These are phyloP conservation scores for Brachynemurus nebulosus DNA, from an alignment of 2,888 invertebrate species.

Conservation along the genomic window DNA sequence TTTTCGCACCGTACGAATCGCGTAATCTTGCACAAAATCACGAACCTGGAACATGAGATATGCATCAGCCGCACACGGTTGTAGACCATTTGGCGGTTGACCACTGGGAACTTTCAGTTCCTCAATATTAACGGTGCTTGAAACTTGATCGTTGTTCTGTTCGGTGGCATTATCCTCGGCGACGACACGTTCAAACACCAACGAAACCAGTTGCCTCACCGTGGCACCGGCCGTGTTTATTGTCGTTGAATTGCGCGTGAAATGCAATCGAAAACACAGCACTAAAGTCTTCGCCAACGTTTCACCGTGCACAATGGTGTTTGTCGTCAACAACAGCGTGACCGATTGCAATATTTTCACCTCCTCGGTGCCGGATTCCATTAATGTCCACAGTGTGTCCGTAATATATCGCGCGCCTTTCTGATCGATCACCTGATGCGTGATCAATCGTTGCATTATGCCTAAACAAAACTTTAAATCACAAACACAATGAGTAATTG, in stretches of 20 bases:
- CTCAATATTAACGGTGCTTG: conserved; percentile 43
- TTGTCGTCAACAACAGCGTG: conserved; percentile 88
- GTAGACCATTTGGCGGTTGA: conserved; percentile 66
- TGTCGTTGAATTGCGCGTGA: conserved; percentile 86
- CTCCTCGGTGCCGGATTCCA: conserved; percentile 90
- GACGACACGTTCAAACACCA: conserved; percentile 78
- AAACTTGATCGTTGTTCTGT: conserved; percentile 10
- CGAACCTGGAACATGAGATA: conserved; percentile 85
- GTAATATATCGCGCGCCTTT: conserved; percentile 90
- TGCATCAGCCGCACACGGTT: conserved; percentile 85
- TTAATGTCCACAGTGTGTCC: conserved; percentile 83
- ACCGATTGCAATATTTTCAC: conserved; percentile 93
- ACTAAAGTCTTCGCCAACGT: conserved; percentile 90
- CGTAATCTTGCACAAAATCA: neutral
- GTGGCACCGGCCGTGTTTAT: conserved; percentile 97
- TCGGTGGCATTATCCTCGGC: conserved; percentile 49
- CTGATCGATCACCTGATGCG: conserved; percentile 75
- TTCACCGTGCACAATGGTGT: conserved; percentile 86
- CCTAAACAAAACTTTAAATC: conserved; percentile 69
- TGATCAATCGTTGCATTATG: conserved; percentile 88
- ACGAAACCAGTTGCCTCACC: conserved; percentile 84
- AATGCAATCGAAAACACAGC: conserved; percentile 92
- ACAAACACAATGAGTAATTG: conserved; percentile 4
- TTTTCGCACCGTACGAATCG: neutral
- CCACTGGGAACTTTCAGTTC: conserved; percentile 64